Percentiles rank a stretch among this genome's conserved stretches.
Evolutionary conservation across 2,113 vertebrate genomes (phyloP).

Genomic region (Corythaixoides concolor): DNA sequence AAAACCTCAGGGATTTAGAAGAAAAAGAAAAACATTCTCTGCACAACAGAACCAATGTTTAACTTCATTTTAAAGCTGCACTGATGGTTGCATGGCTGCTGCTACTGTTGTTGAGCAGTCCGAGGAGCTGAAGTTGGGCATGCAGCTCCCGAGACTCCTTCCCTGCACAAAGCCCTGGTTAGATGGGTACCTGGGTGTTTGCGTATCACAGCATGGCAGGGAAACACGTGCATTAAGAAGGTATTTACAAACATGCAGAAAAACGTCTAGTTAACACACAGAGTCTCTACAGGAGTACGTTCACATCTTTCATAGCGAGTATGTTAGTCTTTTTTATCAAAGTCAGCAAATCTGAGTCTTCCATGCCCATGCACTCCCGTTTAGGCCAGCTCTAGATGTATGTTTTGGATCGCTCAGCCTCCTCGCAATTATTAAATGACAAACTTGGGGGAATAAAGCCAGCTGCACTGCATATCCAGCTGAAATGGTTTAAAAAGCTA

Average conservation of each 20-base stretch:
- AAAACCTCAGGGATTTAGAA: neutral
- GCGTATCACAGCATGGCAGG: neutral
- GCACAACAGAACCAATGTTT: neutral
- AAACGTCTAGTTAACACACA: neutral
- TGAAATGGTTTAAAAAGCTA: conserved; percentile 3
- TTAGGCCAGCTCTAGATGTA: neutral
- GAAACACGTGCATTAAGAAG: neutral
- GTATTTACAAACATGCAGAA: neutral
- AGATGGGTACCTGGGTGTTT: neutral
- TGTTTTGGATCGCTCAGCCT: neutral
- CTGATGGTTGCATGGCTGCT: neutral
- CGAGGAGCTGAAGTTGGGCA: neutral
- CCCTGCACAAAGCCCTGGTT: neutral
- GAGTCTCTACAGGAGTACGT: fast-evolving
- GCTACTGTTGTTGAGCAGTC: neutral
- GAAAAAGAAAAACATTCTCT: neutral
- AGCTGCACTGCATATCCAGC: neutral
- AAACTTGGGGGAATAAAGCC: neutral
- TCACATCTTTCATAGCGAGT: fast-evolving
- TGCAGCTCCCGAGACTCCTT: neutral
- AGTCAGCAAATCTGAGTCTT: neutral
- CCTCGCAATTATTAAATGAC: neutral
- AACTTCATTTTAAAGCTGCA: neutral
- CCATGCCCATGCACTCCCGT: neutral
- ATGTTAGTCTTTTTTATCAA: neutral